These are phyloP conservation scores for Falco punctatus DNA, from an alignment of 2,113 vertebrate species.

Conservation along the genomic window DNA sequence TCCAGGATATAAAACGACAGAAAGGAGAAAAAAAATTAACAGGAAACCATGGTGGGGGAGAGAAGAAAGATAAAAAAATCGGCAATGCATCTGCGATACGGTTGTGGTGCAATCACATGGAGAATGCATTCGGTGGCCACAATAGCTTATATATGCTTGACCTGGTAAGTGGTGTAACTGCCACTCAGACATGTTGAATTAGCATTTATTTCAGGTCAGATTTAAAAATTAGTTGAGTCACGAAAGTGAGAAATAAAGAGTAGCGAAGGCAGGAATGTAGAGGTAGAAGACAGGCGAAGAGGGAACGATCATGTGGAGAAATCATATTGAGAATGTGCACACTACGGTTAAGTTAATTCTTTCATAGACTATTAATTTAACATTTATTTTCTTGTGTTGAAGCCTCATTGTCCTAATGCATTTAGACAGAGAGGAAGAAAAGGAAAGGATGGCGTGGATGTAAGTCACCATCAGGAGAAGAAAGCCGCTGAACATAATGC, in stretches of 20 bases:
- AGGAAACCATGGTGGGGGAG: background rate
- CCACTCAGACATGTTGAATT: background rate
- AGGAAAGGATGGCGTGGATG: background rate
- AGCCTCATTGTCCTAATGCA: background rate
- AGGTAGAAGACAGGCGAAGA: background rate
- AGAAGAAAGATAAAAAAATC: background rate
- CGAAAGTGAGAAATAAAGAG: background rate
- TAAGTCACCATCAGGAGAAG: background rate
- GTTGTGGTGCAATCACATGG: background rate
- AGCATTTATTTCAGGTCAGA: background rate
- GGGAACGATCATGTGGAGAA: background rate
- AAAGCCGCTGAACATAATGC: background rate
- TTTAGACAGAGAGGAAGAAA: background rate
- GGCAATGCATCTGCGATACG: background rate
- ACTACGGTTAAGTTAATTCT: background rate
- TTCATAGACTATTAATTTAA: background rate
- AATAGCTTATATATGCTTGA: background rate
- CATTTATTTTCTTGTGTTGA: constrained; percentile 21
- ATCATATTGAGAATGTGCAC: background rate
- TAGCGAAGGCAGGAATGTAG: background rate
- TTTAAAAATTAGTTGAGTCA: background rate
- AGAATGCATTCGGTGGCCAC: background rate
- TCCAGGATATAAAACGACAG: background rate
- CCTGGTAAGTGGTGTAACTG: constrained; percentile 19
- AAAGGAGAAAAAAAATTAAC: background rate